phyloP scores from a whole-genome alignment of 2,888 invertebrate genomes.

The Volucella bombylans region DNA sequence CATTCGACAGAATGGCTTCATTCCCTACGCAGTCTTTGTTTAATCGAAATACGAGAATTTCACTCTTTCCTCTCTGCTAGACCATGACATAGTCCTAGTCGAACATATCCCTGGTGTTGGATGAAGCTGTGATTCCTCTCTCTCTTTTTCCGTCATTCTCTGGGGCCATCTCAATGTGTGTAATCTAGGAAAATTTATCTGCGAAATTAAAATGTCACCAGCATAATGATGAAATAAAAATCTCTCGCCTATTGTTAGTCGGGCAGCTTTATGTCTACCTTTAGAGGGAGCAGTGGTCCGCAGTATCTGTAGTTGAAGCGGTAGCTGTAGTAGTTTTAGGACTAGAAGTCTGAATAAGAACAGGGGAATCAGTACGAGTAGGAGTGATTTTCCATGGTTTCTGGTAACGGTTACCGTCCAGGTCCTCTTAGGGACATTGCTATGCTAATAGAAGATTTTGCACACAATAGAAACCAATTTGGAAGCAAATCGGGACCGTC shows the following conservation, averaged over 20 bases:
- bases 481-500: slow-evolving; percentile 57
- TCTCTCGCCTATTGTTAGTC: slow-evolving; percentile 53
- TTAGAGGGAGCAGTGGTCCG: slow-evolving; percentile 6
- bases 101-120: background rate
- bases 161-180: slow-evolving; percentile 6
- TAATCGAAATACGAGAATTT: slow-evolving; percentile 21
- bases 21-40: slow-evolving; percentile 18
- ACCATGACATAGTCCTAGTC: background rate
- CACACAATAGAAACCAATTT: slow-evolving; percentile 69
- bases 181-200: slow-evolving; percentile 66
- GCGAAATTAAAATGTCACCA: slow-evolving; percentile 72
- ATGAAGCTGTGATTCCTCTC: background rate
- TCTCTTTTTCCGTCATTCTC: background rate
- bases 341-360: no score
- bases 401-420: background rate
- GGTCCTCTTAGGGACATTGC: slow-evolving; percentile 46
- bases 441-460: slow-evolving; percentile 66
- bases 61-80: background rate
- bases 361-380: no score
- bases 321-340: no score
- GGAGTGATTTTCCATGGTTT: background rate
- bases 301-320: background rate
- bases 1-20: slow-evolving; percentile 23
- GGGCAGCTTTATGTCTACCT: slow-evolving; percentile 64
- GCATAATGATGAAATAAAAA: slow-evolving; percentile 71